phyloP scores from a whole-genome alignment of 2,797 vertebrate species.

The Tragopan temminckii region DNA sequence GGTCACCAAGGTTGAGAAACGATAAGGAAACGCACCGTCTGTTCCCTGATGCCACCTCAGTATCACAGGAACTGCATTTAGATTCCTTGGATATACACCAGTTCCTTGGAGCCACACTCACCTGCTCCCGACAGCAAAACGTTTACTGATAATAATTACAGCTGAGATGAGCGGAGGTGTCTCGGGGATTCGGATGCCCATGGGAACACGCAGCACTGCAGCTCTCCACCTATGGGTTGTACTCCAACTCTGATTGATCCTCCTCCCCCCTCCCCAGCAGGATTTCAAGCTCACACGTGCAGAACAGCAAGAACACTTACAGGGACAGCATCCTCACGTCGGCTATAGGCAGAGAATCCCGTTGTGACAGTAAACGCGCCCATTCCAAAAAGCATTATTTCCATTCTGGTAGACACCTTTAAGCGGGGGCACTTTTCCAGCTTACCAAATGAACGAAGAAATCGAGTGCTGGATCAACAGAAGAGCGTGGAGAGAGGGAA shows the following conservation, averaged over 20 bases:
- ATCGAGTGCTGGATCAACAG: not conserved
- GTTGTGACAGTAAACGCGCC: not conserved
- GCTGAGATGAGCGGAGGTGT: not conserved
- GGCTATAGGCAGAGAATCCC: not conserved
- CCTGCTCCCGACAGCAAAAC: constrained; percentile 11
- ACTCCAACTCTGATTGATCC: not conserved
- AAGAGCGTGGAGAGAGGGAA: accelerated
- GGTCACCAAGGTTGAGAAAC: accelerated
- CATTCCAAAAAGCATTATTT: not conserved
- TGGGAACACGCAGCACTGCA: not conserved
- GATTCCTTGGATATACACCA: constrained; percentile 22
- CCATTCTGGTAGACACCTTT: not conserved
- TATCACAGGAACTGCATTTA: not conserved
- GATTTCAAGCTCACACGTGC: not conserved
- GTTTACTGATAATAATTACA: constrained; percentile 44
- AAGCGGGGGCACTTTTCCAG: not conserved
- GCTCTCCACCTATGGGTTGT: not conserved
- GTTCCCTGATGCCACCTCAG: not conserved
- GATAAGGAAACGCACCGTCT: accelerated
- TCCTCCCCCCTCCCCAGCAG: not conserved
- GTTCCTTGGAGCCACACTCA: not conserved
- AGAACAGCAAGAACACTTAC: constrained; percentile 2
- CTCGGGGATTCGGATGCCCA: not conserved
- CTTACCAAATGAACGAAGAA: not conserved
- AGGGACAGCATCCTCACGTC: not conserved